phyloP scores from a whole-genome alignment of 2,113 vertebrate genomes.

The Lutjanus erythropterus region DNA sequence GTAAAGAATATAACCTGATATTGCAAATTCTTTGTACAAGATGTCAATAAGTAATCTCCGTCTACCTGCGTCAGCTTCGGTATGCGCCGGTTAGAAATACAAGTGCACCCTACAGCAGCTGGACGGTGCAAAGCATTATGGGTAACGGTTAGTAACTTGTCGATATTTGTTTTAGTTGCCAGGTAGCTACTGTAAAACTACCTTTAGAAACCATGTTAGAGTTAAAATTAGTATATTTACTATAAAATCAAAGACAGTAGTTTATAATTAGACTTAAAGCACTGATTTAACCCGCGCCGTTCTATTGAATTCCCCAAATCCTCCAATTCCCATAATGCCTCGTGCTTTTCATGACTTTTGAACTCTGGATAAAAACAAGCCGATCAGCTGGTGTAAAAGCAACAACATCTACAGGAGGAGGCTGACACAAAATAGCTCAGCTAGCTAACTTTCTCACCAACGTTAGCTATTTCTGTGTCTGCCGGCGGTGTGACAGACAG shows the following conservation, averaged over 20 bases:
- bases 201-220: background rate
- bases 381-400: constrained; percentile 94
- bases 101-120: background rate
- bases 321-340: constrained; percentile 84
- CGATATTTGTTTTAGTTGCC: background rate
- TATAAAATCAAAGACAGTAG: fast-evolving
- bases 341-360: constrained; percentile 55
- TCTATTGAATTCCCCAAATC: background rate
- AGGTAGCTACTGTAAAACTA: background rate
- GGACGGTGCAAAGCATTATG: constrained; percentile 61
- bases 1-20: too few relatives aligned
- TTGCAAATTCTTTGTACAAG: too few relatives aligned
- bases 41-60: too few relatives aligned
- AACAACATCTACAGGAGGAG: constrained; percentile 77
- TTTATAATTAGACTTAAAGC: background rate
- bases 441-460: constrained; percentile 38
- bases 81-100: fast-evolving
- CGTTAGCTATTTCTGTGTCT: constrained; percentile 22
- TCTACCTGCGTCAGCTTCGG: fast-evolving
- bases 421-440: constrained; percentile 54
- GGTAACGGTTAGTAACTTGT: constrained; percentile 7
- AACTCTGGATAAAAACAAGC: constrained; percentile 89
- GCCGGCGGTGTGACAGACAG: constrained; percentile 10
- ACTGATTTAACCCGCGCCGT: background rate
- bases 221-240: fast-evolving